Evolutionary conservation across 2,888 invertebrate species (phyloP).

Genomic region (Argyresthia albistria): DNA sequence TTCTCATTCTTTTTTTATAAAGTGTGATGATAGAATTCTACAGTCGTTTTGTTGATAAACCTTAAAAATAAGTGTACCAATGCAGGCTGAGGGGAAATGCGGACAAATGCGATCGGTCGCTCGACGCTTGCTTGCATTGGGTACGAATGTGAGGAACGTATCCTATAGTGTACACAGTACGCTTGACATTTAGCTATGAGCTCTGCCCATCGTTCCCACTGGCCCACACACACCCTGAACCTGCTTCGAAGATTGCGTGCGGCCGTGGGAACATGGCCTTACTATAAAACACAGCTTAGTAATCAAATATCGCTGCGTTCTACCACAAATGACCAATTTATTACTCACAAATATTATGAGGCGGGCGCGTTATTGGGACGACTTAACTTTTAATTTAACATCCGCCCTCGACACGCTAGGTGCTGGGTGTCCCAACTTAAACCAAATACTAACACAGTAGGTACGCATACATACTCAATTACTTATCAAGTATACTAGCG

Average conservation of each 20-base stretch:
- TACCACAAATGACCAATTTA: too few relatives aligned
- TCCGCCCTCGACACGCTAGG: background rate
- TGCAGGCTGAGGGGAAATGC: slow-evolving; percentile 41
- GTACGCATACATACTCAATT: slow-evolving; percentile 2
- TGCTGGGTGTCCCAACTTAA: slow-evolving; percentile 53
- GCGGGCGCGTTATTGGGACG: too few relatives aligned
- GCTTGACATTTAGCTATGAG: slow-evolving; percentile 9
- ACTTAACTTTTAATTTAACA: too few relatives aligned
- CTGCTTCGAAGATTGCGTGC: background rate
- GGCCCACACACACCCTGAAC: background rate
- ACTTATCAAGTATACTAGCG: slow-evolving; percentile 29
- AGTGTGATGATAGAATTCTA: slow-evolving; percentile 69
- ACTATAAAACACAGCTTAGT: too few relatives aligned
- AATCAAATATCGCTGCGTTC: too few relatives aligned
- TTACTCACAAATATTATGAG: too few relatives aligned
- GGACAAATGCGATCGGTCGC: slow-evolving; percentile 35
- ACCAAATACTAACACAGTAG: slow-evolving; percentile 57
- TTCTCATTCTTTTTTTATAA: slow-evolving; percentile 31
- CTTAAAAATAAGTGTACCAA: slow-evolving; percentile 62
- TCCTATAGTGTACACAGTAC: slow-evolving; percentile 18
- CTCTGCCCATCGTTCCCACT: too few relatives aligned
- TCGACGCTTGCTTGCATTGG: slow-evolving; percentile 4
- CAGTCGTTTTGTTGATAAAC: slow-evolving; percentile 54
- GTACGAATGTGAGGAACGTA: slow-evolving; percentile 16
- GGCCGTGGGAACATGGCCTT: too few relatives aligned